Evolutionary conservation across 1,140 invertebrate species (phyloP).

Genomic region (Radopholus similis): DNA sequence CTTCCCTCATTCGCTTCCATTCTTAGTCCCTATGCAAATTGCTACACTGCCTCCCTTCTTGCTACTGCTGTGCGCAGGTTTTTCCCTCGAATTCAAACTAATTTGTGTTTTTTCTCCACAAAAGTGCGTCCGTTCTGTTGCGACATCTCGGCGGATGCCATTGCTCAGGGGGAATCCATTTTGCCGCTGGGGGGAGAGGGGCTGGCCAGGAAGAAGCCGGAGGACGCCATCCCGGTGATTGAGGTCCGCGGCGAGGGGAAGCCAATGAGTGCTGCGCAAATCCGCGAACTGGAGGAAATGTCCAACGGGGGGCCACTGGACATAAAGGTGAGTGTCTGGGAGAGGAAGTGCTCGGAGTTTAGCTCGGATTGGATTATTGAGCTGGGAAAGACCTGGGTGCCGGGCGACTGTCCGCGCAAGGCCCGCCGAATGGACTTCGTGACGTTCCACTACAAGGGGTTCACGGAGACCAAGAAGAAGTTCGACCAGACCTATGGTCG

Average conservation of each 20-base stretch:
- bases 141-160: too few species aligned
- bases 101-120: too few species aligned
- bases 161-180: too few species aligned
- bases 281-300: constrained; percentile 51
- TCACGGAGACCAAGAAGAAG: constrained; percentile 56
- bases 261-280: constrained; percentile 58
- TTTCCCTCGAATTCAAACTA: too few species aligned
- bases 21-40: too few species aligned
- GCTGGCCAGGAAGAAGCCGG: constrained; percentile 24
- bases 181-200: neutral
- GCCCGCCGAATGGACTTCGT: constrained; percentile 55
- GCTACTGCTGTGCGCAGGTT: too few species aligned
- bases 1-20: too few species aligned
- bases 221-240: constrained; percentile 57
- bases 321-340: constrained; percentile 53
- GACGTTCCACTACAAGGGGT: constrained; percentile 60
- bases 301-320: constrained; percentile 57
- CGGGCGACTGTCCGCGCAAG: constrained; percentile 42
- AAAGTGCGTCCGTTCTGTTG: neutral
- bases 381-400: constrained; percentile 51
- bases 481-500: constrained; percentile 59
- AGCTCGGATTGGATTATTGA: constrained; percentile 6
- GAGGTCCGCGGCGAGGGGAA: constrained; percentile 59
- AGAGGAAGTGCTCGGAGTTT: too few species aligned
- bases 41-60: too few species aligned